These are phyloP conservation scores for Lepus americanus DNA, from an alignment of 2,113 vertebrate genomes.

Conservation along the genomic window DNA sequence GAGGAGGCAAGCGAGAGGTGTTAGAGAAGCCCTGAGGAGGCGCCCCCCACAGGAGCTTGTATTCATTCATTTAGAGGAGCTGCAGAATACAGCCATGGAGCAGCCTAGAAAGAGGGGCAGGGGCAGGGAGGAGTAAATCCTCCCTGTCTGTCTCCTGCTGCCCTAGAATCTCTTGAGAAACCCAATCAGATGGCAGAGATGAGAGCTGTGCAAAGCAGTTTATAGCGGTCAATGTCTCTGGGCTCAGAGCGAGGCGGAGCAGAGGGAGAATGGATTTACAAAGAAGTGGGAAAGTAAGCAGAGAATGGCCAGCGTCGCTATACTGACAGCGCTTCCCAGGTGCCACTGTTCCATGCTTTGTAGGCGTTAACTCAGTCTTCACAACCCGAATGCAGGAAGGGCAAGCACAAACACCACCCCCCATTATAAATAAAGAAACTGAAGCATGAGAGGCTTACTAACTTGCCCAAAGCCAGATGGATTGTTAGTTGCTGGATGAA, in stretches of 20 bases:
- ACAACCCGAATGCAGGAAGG: neutral
- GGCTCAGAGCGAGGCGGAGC: neutral
- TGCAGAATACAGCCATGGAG: neutral
- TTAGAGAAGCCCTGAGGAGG: neutral
- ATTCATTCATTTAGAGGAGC: no score
- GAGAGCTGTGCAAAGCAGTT: neutral
- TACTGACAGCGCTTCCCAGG: neutral
- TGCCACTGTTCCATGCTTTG: neutral
- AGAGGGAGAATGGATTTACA: neutral
- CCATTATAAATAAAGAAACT: neutral
- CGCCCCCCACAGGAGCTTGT: no score
- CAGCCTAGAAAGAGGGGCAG: fast-evolving
- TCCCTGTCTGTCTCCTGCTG: neutral
- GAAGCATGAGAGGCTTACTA: neutral
- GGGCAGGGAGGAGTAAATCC: neutral
- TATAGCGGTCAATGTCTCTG: neutral
- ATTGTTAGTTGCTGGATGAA: neutral
- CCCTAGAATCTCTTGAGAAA: neutral
- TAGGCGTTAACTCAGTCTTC: neutral
- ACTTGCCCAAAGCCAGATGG: neutral
- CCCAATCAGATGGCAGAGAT: neutral
- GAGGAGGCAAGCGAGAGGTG: neutral
- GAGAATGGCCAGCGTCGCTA: neutral
- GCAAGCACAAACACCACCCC: neutral
- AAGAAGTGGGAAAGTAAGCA: neutral